Conservation (phyloP, 2,888 invertebrate species). For the Gortyna flavago region DNA sequence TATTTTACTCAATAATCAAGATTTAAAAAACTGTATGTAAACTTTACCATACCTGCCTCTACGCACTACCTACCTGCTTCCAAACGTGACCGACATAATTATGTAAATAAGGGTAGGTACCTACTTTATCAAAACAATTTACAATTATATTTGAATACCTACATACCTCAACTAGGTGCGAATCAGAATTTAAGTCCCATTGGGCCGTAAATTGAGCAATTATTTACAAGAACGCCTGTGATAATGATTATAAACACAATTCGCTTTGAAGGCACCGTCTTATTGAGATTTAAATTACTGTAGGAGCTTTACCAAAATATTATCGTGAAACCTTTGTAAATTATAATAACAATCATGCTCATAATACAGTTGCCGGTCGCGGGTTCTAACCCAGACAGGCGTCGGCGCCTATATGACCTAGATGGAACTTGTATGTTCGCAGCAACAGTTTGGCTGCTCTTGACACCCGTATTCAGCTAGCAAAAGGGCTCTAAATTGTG, state of each 20-base stretch:
- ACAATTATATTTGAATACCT: neutral
- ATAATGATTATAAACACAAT: conserved; percentile 43
- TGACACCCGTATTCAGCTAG: no score
- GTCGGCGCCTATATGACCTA: no score
- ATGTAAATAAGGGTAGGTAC: neutral
- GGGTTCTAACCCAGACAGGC: neutral
- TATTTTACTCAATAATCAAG: no score
- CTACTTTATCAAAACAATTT: conserved; percentile 1
- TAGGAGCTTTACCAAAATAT: conserved; percentile 30
- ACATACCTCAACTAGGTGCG: neutral
- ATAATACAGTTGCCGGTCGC: neutral
- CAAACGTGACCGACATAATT: neutral
- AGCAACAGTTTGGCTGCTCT: no score
- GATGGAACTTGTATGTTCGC: no score
- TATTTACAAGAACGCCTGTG: conserved; percentile 45
- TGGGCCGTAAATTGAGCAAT: conserved; percentile 49
- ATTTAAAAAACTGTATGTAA: no score
- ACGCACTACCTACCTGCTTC: neutral
- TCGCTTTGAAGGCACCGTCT: conserved; percentile 9
- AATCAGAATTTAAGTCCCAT: conserved; percentile 40
- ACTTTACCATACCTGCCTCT: neutral
- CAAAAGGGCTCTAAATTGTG: no score
- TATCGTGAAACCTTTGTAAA: neutral
- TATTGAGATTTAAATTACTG: conserved; percentile 15
- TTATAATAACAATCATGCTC: neutral